Base-by-base conservation (phyloP, 2,888 invertebrate genomes). In the Apantesis nais region DNA sequence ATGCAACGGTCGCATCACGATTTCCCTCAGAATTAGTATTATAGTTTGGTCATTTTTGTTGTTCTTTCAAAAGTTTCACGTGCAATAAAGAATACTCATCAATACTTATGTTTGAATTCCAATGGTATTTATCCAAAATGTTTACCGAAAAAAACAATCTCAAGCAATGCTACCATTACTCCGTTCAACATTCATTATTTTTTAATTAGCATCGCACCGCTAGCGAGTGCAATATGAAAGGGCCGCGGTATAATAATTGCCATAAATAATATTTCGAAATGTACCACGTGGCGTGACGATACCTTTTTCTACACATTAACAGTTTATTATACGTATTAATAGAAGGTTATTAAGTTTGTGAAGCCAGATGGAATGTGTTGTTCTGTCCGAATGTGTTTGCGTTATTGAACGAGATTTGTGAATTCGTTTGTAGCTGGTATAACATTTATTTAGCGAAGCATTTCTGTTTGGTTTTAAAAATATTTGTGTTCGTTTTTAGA, bases 111-210 rank as follows among this genome's bases (percentile, higher is more conserved):
- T 37, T 66, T 62, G 55, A 55, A 60, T 67, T 68, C 37, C 31
- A 67, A 75, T n/a, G 67, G 67, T 72, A 66, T 69, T 69, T 48
- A 37, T 66, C 72, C 65, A 68, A 65, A 77, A 74, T 73, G 66
- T 71, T 74, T 66, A 78, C 73, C 67, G 55, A 74, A 70, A 76
- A 73, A 60, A 66, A 44, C 67, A 22, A 64, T 55, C 67, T 72
- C 75, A 77, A 70, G 77, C 68, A 78, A 75, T 73, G 65, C 67
- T 74, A 74, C 71, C 62, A 44, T 80, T 73, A 74, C 77, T 73
- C 68, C 71, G 69, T 76, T 76, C 71, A 73, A 74, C 63, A 69
- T 78, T 82, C 80, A 71, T 82, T 82, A 77, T 77, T 82, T 65
- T 83, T 80, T 77, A 72, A 82, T 82, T 83, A 82, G 75, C 78